Percentiles rank a stretch among this genome's conserved stretches.
phyloP scores from a whole-genome alignment of 2,797 vertebrate species.

The Betta splendens region DNA sequence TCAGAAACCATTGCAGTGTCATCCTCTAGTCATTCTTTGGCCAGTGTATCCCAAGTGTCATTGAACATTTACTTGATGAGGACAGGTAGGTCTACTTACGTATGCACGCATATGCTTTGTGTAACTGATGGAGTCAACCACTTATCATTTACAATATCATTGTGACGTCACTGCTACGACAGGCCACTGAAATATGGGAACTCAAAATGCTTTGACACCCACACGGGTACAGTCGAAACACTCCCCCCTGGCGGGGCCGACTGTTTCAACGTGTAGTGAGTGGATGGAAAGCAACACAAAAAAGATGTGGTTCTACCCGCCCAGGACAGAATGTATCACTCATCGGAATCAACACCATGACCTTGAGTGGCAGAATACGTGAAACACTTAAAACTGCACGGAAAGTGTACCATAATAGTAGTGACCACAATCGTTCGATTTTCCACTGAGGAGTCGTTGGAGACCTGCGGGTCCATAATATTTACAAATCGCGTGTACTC shows the following conservation, averaged over 20 bases:
- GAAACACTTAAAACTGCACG: constrained; percentile 85
- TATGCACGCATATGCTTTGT: constrained; percentile 79
- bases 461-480: constrained; percentile 91
- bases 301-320: constrained; percentile 87
- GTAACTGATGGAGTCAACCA: constrained; percentile 83
- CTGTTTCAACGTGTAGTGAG: constrained; percentile 88
- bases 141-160: constrained; percentile 85
- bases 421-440: constrained; percentile 99
- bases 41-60: constrained; percentile 81
- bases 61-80: constrained; percentile 88
- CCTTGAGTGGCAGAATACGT: constrained; percentile 88
- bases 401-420: constrained; percentile 99
- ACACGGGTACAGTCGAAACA: constrained; percentile 89
- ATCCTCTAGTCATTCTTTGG: constrained; percentile 66
- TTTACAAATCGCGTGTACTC: constrained; percentile 97
- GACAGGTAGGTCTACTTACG: constrained; percentile 85
- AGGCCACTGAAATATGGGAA: constrained; percentile 88
- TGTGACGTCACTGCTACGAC: constrained; percentile 91
- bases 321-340: constrained; percentile 88
- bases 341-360: constrained; percentile 86
- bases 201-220: constrained; percentile 88
- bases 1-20: constrained; percentile 65
- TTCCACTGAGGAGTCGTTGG: constrained; percentile 96
- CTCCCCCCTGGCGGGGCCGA: constrained; percentile 72
- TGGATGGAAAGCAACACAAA: constrained; percentile 88